Conservation (phyloP, 2,113 vertebrate genomes). For the Solea solea region DNA sequence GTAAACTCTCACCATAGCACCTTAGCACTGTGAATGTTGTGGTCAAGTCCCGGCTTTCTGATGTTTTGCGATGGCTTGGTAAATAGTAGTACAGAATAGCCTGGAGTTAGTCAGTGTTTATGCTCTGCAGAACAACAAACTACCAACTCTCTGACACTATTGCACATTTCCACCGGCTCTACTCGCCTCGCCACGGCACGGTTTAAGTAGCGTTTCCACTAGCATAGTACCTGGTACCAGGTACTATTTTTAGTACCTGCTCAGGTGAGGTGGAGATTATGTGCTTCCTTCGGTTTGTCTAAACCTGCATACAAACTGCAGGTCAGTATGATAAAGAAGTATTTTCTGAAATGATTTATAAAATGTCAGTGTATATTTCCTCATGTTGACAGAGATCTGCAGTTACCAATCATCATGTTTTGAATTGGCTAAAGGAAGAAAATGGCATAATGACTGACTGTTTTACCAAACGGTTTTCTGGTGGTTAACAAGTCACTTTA, state of each 20-base stretch:
- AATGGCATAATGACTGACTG: background rate
- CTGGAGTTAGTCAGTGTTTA: background rate
- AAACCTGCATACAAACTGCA: background rate
- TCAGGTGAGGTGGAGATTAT: no score
- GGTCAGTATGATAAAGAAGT: background rate
- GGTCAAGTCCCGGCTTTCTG: background rate
- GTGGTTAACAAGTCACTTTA: background rate
- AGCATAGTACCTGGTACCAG: no score
- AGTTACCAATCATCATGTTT: no score
- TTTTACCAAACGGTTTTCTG: background rate
- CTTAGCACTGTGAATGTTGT: slow-evolving; percentile 3
- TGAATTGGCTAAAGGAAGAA: no score
- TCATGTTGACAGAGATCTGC: no score
- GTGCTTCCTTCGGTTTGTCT: no score
- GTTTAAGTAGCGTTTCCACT: no score
- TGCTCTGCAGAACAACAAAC: background rate
- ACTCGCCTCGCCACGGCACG: no score
- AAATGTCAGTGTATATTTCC: no score
- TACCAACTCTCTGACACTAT: background rate
- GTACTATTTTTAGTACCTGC: no score
- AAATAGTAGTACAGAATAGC: background rate
- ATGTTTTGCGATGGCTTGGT: background rate
- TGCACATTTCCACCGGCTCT: no score
- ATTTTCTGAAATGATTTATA: no score
- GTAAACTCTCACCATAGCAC: slow-evolving; percentile 24